Evolutionary conservation across 2,888 invertebrate genomes (phyloP).

Genomic region (Orthosia gothica): DNA sequence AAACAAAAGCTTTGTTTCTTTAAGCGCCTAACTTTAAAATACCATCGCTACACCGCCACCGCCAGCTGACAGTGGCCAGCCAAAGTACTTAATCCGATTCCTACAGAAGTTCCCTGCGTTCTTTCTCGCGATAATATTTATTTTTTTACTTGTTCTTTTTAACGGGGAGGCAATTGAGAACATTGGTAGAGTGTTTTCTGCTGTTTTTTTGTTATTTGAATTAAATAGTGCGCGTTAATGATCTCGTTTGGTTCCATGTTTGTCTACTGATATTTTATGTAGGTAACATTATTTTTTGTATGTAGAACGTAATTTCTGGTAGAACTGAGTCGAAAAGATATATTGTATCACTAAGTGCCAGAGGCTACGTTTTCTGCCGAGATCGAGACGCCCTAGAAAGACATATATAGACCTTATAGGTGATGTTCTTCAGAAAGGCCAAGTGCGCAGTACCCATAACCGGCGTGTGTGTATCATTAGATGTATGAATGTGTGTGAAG

Average conservation of each 20-base stretch:
- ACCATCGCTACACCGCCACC: constrained; percentile 16
- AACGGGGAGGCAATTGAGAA: constrained; percentile 15
- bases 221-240: background rate
- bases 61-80: constrained; percentile 7
- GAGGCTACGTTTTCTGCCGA: too few species aligned
- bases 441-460: too few species aligned
- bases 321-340: too few species aligned
- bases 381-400: too few species aligned
- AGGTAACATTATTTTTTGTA: background rate
- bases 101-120: constrained; percentile 37
- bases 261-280: too few species aligned
- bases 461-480: too few species aligned
- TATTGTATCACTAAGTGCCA: too few species aligned
- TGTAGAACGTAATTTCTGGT: too few species aligned
- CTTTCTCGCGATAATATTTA: constrained; percentile 29
- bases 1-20: constrained; percentile 48
- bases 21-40: constrained; percentile 54
- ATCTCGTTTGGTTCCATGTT: background rate
- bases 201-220: background rate
- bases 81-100: constrained; percentile 63
- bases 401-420: too few species aligned
- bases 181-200: constrained; percentile 1
- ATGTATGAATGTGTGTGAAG: too few species aligned
- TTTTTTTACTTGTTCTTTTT: constrained; percentile 44
- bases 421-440: too few species aligned